A percentile compares a stretch with the other conserved stretches of the same genome.
Evolutionary conservation across 2,113 vertebrate genomes (phyloP).

Genomic region (Podilymbus podiceps): DNA sequence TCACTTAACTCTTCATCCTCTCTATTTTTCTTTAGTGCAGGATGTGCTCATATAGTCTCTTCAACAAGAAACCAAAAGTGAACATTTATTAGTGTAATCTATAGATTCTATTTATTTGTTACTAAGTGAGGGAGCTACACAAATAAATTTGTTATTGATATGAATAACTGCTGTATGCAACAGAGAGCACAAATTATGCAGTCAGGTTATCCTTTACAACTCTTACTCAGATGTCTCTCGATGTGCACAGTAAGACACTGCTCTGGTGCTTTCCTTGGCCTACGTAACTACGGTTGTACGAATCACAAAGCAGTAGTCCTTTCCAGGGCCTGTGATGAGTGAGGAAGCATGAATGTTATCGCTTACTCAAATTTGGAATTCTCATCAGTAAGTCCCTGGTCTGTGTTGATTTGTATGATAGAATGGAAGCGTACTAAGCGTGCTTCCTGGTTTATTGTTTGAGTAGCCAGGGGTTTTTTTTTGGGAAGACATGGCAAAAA

Average conservation of each 20-base stretch:
- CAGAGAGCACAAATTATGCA: background rate
- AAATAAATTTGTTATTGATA: background rate
- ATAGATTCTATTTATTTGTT: background rate
- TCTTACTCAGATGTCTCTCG: background rate
- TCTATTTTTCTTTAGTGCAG: background rate
- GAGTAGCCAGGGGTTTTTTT: background rate
- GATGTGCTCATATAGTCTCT: background rate
- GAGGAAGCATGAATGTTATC: background rate
- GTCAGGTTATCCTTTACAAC: background rate
- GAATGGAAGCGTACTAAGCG: background rate
- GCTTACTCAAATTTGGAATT: background rate
- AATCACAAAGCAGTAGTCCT: background rate
- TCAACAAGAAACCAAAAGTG: background rate
- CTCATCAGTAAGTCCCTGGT: background rate
- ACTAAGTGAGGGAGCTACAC: background rate
- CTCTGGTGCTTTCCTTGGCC: background rate
- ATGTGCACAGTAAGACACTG: background rate
- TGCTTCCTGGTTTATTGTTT: background rate
- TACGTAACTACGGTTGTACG: background rate
- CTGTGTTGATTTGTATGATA: background rate
- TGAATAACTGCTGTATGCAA: background rate
- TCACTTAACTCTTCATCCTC: background rate
- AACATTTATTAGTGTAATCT: background rate
- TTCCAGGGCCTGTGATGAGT: background rate
- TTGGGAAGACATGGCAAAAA: background rate